Base-by-base conservation (phyloP, 2,888 invertebrate genomes). In the Cryptosula pallasiana region DNA sequence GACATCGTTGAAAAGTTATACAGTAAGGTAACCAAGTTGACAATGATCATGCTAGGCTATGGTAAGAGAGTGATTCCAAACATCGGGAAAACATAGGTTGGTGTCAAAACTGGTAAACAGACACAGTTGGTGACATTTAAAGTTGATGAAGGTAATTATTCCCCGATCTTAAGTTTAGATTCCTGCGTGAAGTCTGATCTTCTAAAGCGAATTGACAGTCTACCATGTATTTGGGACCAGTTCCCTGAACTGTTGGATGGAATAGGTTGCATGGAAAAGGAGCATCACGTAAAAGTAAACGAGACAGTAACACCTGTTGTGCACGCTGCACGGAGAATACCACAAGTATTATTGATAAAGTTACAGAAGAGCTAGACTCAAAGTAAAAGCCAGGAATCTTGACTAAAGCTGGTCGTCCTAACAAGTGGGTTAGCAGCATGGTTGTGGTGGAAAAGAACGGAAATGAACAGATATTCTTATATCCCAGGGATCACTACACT, bases 141-240 rank as follows among this genome's bases (percentile, higher is more conserved):
- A 9, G 55, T 73, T 3, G 71, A 35, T 25, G 54, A 71, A n/a
- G 35, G 25, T 1, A n/a, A 16, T 5, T 3, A 29, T 25, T 9
- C 55, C 29, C 35, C 70, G 32, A 63, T 71, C 34, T 0, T 71
- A 29, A 35, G 71, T 1, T 20, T 34, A 16, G 23, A 71, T 13
- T 63, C 71, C 20, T 72, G 55, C 35, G 55, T 57, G 35, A 34
- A n/a, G 5, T 27, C 72, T 36, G 63, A 55, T 16, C 58, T 73
- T 1, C 45, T 72, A 23, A 27, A 25, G 27, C 70, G 72, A 23
- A 70, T 72, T 1, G 23, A 71, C 29, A 9, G 20, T 13, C 20
- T 57, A n/a, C 71, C 45, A 45, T 20, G 57, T 16, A 57, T 57
- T 16, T 25, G 5, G 57, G 57, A 57, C 5, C 13, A 57, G 5